A percentile compares a stretch with the other conserved stretches of the same genome.
Conservation (phyloP, 2,888 invertebrate genomes). For the Hirtodrosophila duncani region DNA sequence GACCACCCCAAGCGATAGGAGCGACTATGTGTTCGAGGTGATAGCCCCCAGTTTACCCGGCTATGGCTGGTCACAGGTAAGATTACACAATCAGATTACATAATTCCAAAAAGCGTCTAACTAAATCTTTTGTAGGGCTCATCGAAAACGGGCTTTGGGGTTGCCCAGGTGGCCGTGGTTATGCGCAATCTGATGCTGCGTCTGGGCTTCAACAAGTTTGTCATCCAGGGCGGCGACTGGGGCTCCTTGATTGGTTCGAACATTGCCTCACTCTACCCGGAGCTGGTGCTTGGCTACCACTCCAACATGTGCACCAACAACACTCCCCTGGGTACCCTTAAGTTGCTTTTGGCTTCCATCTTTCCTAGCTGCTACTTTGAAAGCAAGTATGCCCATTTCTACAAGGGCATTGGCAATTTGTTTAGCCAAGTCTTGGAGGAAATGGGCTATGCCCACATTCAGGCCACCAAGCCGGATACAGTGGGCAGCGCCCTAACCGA, state of each 20-base stretch:
- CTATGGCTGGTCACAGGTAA: constrained; percentile 84
- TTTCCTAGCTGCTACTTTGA: constrained; percentile 81
- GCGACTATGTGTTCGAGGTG: constrained; percentile 84
- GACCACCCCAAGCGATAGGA: constrained; percentile 79
- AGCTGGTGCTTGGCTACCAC: constrained; percentile 81
- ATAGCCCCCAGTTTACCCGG: constrained; percentile 85
- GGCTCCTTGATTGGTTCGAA: constrained; percentile 83
- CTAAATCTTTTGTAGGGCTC: constrained; percentile 52
- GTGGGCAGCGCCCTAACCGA: constrained; percentile 80
- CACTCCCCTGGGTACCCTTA: constrained; percentile 70
- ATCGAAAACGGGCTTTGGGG: constrained; percentile 68
- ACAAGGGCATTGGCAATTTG: constrained; percentile 77
- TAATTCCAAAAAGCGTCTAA: constrained; percentile 5
- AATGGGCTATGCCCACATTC: constrained; percentile 85
- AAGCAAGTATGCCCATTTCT: constrained; percentile 78
- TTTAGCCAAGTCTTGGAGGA: constrained; percentile 76
- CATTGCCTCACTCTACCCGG: constrained; percentile 83
- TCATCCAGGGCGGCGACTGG: constrained; percentile 90
- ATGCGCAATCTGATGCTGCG: constrained; percentile 84
- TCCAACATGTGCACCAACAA: constrained; percentile 81
- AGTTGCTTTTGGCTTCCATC: constrained; percentile 79
- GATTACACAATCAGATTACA: background rate
- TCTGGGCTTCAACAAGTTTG: constrained; percentile 82
- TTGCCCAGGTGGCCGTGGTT: constrained; percentile 80
- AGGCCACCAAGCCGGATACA: constrained; percentile 93